Conservation (phyloP, 2,888 invertebrate genomes). For the Drosophila cyrtoloma region DNA sequence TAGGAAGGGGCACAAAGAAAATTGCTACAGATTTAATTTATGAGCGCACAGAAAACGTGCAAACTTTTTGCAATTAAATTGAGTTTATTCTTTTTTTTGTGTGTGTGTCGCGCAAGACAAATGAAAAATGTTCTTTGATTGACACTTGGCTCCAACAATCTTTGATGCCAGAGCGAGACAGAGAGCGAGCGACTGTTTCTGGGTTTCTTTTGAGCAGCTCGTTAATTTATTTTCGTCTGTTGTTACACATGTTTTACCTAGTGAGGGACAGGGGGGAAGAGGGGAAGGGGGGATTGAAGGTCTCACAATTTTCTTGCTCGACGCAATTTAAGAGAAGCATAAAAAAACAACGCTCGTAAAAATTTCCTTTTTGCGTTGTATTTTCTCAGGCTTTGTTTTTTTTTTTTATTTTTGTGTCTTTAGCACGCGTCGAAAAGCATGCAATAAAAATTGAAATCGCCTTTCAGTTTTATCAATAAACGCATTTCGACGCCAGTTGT, state of each 20-base stretch:
- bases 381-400: conserved; percentile 6
- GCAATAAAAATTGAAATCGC: conserved; percentile 49
- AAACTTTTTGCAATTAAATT: conserved; percentile 55
- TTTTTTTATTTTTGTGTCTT: conserved; percentile 12
- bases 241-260: conserved; percentile 43
- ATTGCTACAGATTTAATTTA: conserved; percentile 61
- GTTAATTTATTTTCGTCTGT: conserved; percentile 53
- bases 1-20: conserved; percentile 31
- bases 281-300: background rate
- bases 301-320: background rate
- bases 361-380: conserved; percentile 30
- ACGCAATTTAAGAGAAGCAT: conserved; percentile 38
- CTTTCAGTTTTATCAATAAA: conserved; percentile 60
- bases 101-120: conserved; percentile 20
- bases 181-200: background rate
- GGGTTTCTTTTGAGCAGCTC: conserved; percentile 28
- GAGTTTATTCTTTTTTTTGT: conserved; percentile 25
- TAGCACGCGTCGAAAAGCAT: conserved; percentile 46
- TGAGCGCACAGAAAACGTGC: conserved; percentile 29
- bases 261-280: background rate
- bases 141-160: conserved; percentile 24
- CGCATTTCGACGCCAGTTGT: conserved; percentile 35
- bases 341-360: conserved; percentile 44
- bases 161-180: conserved; percentile 13
- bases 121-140: conserved; percentile 47